These are phyloP conservation scores for Pan troglodytes DNA, from an alignment of 2,113 vertebrate species.

Conservation along the genomic window NHGRI_mPanTro3-v2.1_pri NC_072417.2:84465001-84465500, in stretches of 20 bases:
- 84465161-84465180: neutral
- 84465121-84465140: neutral
- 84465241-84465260: neutral
- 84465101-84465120: neutral
- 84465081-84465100: no score
- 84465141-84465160: fast-evolving
- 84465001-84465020: neutral
- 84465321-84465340: neutral
- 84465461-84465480: conserved; percentile 56
- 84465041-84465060: fast-evolving
- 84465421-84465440: conserved; percentile 23
- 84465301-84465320: neutral
- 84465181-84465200: neutral
- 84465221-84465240: neutral
- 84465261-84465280: neutral
- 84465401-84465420: conserved; percentile 9
- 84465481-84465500: conserved; percentile 5
- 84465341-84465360: conserved; percentile 33
- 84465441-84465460: conserved; percentile 41
- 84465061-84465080: neutral
- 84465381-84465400: conserved; percentile 49
- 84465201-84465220: neutral
- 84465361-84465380: conserved; percentile 19
- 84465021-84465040: neutral
- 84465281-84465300: neutral